Conservation (phyloP, 2,113 vertebrate species). For the Cranoglanis bouderius region DNA sequence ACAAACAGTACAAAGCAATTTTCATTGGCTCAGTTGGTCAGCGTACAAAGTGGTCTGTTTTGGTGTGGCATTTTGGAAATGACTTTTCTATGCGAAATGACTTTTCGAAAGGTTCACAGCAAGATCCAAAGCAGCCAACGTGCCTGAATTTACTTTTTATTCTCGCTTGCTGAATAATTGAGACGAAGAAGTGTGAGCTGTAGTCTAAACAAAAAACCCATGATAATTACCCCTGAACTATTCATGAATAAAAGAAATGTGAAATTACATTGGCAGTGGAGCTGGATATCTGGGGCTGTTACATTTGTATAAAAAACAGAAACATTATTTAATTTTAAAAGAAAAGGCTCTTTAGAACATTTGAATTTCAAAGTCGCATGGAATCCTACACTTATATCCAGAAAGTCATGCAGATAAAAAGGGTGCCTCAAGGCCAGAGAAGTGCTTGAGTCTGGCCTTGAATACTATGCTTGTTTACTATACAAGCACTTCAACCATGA, state of each 20-base stretch:
- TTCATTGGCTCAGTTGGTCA: neutral
- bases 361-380: neutral
- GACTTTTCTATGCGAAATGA: neutral
- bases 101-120: neutral
- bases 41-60: neutral
- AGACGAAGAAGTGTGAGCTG: neutral
- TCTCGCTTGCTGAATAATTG: neutral
- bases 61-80: constrained; percentile 15
- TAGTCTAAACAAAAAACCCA: neutral
- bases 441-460: neutral
- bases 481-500: neutral
- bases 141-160: neutral
- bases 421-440: neutral
- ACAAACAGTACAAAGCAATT: neutral
- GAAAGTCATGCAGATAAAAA: neutral
- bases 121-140: neutral
- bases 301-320: neutral
- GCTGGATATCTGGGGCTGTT: neutral
- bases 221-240: constrained; percentile 1
- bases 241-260: constrained; percentile 1
- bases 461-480: neutral
- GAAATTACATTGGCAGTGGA: neutral
- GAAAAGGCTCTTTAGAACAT: neutral
- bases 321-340: neutral
- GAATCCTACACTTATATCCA: neutral